These are phyloP conservation scores for Volucella bombylans DNA, from an alignment of 2,888 invertebrate species.

Conservation along the genomic window DNA sequence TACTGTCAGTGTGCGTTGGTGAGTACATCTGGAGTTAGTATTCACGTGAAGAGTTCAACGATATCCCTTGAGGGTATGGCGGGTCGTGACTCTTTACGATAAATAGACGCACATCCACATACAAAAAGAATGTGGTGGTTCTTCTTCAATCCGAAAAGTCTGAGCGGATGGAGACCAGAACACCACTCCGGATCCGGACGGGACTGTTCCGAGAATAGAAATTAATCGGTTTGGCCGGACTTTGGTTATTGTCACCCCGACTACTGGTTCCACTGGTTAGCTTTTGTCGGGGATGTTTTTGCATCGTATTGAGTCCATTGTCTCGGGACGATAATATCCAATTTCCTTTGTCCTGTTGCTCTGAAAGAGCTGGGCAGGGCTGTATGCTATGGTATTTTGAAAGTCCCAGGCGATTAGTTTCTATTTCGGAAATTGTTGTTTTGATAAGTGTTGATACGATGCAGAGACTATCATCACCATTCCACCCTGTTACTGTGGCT, in stretches of 20 bases:
- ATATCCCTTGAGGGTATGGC: conserved; percentile 54
- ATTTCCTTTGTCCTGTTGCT: conserved; percentile 70
- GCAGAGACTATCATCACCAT: too few species aligned
- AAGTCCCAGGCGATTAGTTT: too few species aligned
- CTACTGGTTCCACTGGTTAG: conserved; percentile 37
- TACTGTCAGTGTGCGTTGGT: conserved; percentile 10
- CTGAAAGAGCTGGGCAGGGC: too few species aligned
- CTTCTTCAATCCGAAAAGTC: background rate
- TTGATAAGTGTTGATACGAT: too few species aligned
- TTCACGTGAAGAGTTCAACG: conserved; percentile 46
- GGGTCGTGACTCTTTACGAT: conserved; percentile 34
- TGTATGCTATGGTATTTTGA: too few species aligned
- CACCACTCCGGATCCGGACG: background rate
- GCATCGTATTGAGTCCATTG: conserved; percentile 60
- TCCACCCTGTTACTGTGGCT: too few species aligned
- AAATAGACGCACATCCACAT: conserved; percentile 23
- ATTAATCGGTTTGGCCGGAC: conserved; percentile 71
- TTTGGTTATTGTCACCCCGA: conserved; percentile 44
- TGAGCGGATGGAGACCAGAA: background rate
- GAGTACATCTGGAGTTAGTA: conserved; percentile 7
- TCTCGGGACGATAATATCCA: conserved; percentile 70
- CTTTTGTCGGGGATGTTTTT: conserved; percentile 63
- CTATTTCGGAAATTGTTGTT: too few species aligned
- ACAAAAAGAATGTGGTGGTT: conserved; percentile 14
- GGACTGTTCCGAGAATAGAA: conserved; percentile 54